Percentiles rank a stretch among this genome's conserved stretches.
Evolutionary conservation across 2,113 vertebrate species (phyloP).

Genomic region (Siphamia tubifer): DNA sequence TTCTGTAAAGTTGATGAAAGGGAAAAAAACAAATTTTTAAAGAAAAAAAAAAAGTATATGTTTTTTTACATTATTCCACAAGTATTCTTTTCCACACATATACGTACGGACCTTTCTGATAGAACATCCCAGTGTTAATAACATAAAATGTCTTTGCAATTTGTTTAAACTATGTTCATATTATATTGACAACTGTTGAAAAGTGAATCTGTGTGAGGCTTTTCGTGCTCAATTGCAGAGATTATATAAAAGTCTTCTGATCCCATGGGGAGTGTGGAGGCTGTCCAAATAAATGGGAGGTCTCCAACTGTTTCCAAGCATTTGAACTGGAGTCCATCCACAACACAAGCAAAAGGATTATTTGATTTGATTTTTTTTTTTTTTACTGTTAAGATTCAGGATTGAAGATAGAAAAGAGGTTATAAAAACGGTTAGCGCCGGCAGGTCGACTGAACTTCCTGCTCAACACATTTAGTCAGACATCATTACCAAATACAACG

Average conservation of each 20-base stretch:
- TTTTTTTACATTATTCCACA: too few relatives aligned
- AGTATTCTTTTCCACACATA: too few relatives aligned
- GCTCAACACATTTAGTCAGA: slow-evolving; percentile 52
- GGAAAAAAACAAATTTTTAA: too few relatives aligned
- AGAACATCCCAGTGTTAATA: too few relatives aligned
- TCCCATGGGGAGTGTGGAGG: slow-evolving; percentile 14
- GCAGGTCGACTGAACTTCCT: slow-evolving; percentile 29
- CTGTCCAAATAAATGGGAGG: slow-evolving; percentile 34
- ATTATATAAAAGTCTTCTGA: slow-evolving; percentile 15
- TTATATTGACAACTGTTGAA: background rate
- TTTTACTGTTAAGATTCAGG: slow-evolving; percentile 24
- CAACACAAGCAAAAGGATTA: slow-evolving; percentile 37
- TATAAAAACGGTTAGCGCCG: slow-evolving; percentile 14
- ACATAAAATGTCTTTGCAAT: background rate
- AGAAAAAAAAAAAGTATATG: too few relatives aligned
- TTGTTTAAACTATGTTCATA: background rate
- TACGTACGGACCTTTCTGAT: too few relatives aligned
- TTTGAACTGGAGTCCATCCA: slow-evolving; percentile 48
- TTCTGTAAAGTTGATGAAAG: too few relatives aligned
- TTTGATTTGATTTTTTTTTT: slow-evolving; percentile 42
- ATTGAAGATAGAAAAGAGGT: slow-evolving; percentile 17
- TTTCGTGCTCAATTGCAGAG: slow-evolving; percentile 6
- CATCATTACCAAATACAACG: slow-evolving; percentile 40
- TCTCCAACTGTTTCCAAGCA: slow-evolving; percentile 34
- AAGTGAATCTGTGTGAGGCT: background rate